Evolutionary conservation across 2,797 vertebrate species (phyloP).

Genomic region (Orientallactaga sibirica): DNA sequence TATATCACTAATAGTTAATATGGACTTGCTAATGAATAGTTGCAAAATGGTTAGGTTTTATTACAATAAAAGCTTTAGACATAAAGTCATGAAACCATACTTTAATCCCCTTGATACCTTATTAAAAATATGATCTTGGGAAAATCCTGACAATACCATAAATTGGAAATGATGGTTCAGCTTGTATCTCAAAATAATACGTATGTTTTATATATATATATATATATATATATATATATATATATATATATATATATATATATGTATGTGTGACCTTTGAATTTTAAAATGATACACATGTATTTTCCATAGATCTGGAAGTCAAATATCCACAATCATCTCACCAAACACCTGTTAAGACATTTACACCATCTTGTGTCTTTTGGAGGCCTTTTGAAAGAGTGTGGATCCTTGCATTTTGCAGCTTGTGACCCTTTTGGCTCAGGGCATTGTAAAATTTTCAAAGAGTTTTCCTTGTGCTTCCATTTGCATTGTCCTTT

Average conservation of each 20-base stretch:
- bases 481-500: not conserved
- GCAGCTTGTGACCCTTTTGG: not conserved
- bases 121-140: not conserved
- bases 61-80: not conserved
- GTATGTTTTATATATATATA: not conserved
- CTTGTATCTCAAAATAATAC: not conserved
- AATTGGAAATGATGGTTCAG: not conserved
- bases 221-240: no score
- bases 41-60: slow-evolving; percentile 11
- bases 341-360: not conserved
- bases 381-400: not conserved
- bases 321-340: not conserved
- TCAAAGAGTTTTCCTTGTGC: not conserved
- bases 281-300: not conserved
- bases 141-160: not conserved
- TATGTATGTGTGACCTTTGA: no score
- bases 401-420: not conserved
- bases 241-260: no score
- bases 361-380: not conserved
- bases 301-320: not conserved
- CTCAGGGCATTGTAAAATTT: not conserved
- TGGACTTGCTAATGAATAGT: not conserved
- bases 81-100: not conserved
- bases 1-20: not conserved
- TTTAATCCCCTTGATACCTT: not conserved